A percentile compares a stretch with the other conserved stretches of the same genome.
Evolutionary conservation across 2,888 invertebrate species (phyloP).

Genomic region (Eupelmus urozonus): DNA sequence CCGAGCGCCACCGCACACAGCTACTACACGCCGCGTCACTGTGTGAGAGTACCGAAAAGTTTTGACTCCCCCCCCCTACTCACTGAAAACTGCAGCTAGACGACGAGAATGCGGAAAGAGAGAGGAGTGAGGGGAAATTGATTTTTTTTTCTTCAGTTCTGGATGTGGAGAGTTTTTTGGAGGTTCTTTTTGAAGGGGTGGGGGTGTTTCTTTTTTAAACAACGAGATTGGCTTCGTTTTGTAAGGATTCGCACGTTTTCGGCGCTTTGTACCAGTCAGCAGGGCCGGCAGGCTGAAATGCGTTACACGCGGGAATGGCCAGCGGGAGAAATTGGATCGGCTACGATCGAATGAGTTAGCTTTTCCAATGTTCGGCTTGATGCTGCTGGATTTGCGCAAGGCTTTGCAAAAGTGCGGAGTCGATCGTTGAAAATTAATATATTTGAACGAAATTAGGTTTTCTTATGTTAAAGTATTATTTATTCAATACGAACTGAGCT

Average conservation of each 20-base stretch:
- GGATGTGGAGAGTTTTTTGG: background rate
- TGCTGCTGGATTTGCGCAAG: no score
- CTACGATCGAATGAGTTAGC: no score
- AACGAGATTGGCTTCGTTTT: constrained; percentile 30
- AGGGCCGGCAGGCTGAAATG: no score
- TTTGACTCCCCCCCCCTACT: constrained; percentile 8
- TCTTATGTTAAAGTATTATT: no score
- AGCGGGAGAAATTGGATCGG: no score
- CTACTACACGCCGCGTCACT: constrained; percentile 54
- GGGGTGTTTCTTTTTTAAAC: background rate
- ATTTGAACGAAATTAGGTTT: no score
- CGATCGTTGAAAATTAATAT: no score
- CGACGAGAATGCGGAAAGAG: constrained; percentile 20
- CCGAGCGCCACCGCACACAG: background rate
- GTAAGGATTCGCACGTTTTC: background rate
- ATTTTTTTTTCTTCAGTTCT: constrained; percentile 35
- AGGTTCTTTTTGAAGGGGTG: background rate
- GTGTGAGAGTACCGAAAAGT: constrained; percentile 57
- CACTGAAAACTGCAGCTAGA: constrained; percentile 47
- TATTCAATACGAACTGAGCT: no score
- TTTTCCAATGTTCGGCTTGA: no score
- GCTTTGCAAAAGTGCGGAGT: no score
- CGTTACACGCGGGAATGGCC: no score
- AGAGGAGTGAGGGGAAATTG: constrained; percentile 30
- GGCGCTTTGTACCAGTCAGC: constrained; percentile 7